Evolutionary conservation across 2,888 invertebrate genomes (phyloP), one percentile per base, ranked within the genome.

Genomic region (Xylophagus ater): DNA sequence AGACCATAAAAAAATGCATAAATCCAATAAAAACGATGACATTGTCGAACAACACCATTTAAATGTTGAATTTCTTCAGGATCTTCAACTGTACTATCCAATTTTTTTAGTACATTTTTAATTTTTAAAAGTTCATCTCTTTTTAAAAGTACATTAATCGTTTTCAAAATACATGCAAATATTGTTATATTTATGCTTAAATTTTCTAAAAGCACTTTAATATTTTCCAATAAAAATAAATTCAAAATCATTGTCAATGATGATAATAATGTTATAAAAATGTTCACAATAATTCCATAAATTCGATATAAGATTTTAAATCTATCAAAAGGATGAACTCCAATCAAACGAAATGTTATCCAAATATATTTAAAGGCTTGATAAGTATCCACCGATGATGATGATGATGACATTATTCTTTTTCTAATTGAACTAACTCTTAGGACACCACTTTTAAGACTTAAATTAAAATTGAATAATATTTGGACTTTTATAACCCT

Each of bases 131-230:
- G 34, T 34, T 61, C 52, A 0, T 41, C 38, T 1, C 55, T 53
- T 29, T 58, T 54, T 24, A 55, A 30, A 9, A 49, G 55, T 4
- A 61, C 57, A 41, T 60, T 62, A 3, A 54, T 12, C 20, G 57
- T 58, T 47, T 60, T 60, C 5, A 62, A 44, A 40, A 55, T 60
- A 4, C 60, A 54, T 34, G 53, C 51, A 1, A 53, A 45, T 32
- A 59, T 59, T 7, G 60, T 60, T 18, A 59, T 52, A 18, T 60
- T 56, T 0, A 62, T 57, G 25, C 53, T 56, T 4, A 60, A 48
- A 40, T 57, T 60, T 43, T 59, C 60, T 47, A 56, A 58, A 18
- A 59, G 33, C 35, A 54, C 51, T 26, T 49, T 52, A 32, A 58
- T 20, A 13, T 47, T 55, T 28, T 38, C 41, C 3, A 54, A 51